Conservation (phyloP, 53 echinoderm and acorn worm genomes). For the Crossaster papposus region DNA sequence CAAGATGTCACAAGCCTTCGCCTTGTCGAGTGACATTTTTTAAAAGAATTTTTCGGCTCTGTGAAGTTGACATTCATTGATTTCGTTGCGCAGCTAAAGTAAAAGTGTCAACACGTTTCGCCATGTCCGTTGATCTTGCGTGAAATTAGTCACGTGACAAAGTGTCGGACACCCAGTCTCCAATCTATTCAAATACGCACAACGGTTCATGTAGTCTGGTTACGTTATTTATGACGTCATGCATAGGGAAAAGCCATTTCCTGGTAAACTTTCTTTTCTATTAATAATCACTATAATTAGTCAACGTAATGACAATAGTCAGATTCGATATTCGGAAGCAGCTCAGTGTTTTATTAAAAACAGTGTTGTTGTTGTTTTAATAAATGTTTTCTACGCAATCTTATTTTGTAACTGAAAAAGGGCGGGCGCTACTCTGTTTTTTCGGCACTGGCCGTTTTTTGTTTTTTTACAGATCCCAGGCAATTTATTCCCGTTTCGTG, state of each 20-base stretch:
- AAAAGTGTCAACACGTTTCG: neutral
- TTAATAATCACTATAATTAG: neutral
- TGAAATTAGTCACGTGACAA: slow-evolving; percentile 36
- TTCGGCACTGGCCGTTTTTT: too few species aligned
- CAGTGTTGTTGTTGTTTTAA: too few species aligned
- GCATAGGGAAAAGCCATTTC: neutral
- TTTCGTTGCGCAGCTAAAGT: neutral
- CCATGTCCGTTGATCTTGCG: neutral
- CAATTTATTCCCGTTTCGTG: too few species aligned
- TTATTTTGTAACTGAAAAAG: too few species aligned
- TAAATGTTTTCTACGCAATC: too few species aligned
- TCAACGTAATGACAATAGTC: neutral
- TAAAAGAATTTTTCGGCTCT: slow-evolving; percentile 11
- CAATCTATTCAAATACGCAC: neutral
- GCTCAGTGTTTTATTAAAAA: too few species aligned
- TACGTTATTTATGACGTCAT: neutral
- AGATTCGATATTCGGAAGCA: too few species aligned
- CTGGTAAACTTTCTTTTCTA: neutral
- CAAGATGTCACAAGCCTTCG: slow-evolving; percentile 48
- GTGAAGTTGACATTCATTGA: slow-evolving; percentile 38
- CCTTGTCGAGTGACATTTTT: slow-evolving; percentile 55
- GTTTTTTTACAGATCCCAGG: too few species aligned
- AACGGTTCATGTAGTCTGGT: neutral
- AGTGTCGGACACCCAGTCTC: neutral
- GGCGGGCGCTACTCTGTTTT: too few species aligned